Base-by-base conservation (phyloP, 2,797 vertebrate genomes). In the Xenentodon cancila region DNA sequence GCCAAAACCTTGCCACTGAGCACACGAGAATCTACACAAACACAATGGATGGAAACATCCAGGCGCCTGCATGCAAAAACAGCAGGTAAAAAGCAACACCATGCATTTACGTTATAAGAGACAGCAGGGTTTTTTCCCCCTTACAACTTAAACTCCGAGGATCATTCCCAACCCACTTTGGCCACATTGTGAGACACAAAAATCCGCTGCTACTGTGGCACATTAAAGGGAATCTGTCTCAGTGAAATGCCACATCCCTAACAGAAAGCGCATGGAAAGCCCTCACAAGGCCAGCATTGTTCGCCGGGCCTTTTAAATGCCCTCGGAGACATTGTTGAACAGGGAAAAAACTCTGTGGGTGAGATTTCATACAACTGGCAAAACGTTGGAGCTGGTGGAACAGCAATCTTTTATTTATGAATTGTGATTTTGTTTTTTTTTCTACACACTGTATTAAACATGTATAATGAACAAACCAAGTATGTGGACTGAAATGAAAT, bases 241-340 rank as follows among this genome's bases (percentile, higher is more conserved):
- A 62, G 66, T 87, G 53, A 90, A 91, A 92, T 89, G 87, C 77
- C 91, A 90, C 65, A 48, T 85, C 75, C 79, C 74, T 69, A 72
- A 89, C 79, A 85, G 75, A 85, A 85, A 79, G 79, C 55, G 75
- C 84, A 84, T 77, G 85, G 86, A 88, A 86, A 88, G 76, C 64
- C 57, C 69, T 77, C 84, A 91, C 88, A 92, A 90, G 77, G 89
- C 85, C 79, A 86, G 82, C 87, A 90, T 91, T 92, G 91, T 92
- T 90, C 85, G 68, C 53, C 53, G 2, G 71, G 63, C 66, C 73
- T 69, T 68, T 87, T 78, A 82, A 87, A 84, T 82, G 82, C 71
- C 85, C 75, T 82, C 58, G 75, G 74, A 81, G 77, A 75, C 46
- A n/a, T 50, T 82, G 79, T 72, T 69, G 57, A 62, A 79, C 34